Percentiles rank a stretch among this genome's conserved stretches.
phyloP scores from a whole-genome alignment of 2,888 invertebrate genomes.

The Fragum whitleyi region DNA sequence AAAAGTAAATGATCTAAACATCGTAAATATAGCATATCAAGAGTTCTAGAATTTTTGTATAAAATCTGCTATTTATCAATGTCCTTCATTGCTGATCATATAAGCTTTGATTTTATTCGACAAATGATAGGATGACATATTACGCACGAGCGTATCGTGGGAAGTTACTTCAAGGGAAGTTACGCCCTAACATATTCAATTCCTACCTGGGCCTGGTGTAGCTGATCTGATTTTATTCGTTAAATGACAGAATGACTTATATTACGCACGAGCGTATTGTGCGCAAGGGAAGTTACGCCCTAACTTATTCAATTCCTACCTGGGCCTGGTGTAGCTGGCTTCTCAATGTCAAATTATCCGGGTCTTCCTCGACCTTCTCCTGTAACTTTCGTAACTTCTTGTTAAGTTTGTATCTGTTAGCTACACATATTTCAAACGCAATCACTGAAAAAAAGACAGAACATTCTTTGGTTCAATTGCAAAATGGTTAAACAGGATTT shows the following conservation, averaged over 20 bases:
- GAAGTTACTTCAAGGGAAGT: background rate
- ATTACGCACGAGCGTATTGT: background rate
- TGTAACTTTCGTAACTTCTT: constrained; percentile 79
- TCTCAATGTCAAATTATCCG: constrained; percentile 74
- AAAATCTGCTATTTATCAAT: too few species aligned
- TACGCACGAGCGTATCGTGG: background rate
- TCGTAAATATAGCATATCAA: too few species aligned
- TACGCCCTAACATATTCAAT: too few species aligned
- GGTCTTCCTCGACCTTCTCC: constrained; percentile 71
- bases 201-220: constrained; percentile 78
- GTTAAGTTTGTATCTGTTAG: constrained; percentile 83
- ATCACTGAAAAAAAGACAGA: constrained; percentile 71
- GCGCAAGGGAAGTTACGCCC: background rate
- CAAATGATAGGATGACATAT: too few species aligned
- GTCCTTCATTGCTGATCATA: too few species aligned
- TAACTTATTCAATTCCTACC: constrained; percentile 59
- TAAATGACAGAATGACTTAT: too few species aligned
- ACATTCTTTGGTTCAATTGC: too few species aligned
- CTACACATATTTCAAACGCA: constrained; percentile 81
- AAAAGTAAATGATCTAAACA: too few species aligned
- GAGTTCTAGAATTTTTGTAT: too few species aligned
- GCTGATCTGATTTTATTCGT: too few species aligned
- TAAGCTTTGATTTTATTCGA: too few species aligned
- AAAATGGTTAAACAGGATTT: too few species aligned
- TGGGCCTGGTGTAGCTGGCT: constrained; percentile 76